A percentile compares a stretch with the other conserved stretches of the same genome.
Evolutionary conservation across 2,797 vertebrate species (phyloP).

Genomic region (Paguma larvata): DNA sequence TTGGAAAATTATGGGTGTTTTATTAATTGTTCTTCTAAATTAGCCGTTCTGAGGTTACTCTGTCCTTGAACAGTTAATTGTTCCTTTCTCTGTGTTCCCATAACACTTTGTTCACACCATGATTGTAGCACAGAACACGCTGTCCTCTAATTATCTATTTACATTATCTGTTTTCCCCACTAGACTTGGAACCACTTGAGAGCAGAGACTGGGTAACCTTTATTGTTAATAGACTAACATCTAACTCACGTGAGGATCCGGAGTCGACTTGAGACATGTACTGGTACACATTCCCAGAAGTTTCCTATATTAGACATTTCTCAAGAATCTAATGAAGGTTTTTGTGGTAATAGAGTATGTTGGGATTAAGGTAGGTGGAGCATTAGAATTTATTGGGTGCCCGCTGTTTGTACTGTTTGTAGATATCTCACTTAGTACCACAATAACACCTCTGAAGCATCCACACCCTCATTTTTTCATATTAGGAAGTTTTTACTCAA

Average conservation of each 20-base stretch:
- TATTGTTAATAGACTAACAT: not conserved
- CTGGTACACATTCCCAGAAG: not conserved
- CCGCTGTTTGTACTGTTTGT: not conserved
- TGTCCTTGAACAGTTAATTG: slow-evolving; percentile 66
- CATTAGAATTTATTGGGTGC: not conserved
- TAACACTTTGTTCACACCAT: not conserved
- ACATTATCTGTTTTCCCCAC: not conserved
- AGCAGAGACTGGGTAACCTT: not conserved
- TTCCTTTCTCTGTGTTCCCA: slow-evolving; percentile 47
- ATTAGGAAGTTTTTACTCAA: not conserved
- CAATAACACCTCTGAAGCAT: not conserved
- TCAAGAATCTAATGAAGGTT: not conserved
- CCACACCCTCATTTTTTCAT: not conserved
- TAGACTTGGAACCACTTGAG: not conserved
- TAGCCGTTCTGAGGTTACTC: slow-evolving; percentile 57
- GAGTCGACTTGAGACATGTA: not conserved
- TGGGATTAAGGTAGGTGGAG: not conserved
- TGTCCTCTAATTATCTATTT: slow-evolving; percentile 26
- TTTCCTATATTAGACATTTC: not conserved
- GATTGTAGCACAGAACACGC: slow-evolving; percentile 2
- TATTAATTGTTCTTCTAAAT: slow-evolving; percentile 73
- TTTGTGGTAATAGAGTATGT: not conserved
- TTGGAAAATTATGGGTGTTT: slow-evolving; percentile 29
- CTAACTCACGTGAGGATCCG: not conserved
- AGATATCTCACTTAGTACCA: not conserved